Base-by-base conservation (phyloP, 2,888 invertebrate genomes). In the Watsonalla cultraria region DNA sequence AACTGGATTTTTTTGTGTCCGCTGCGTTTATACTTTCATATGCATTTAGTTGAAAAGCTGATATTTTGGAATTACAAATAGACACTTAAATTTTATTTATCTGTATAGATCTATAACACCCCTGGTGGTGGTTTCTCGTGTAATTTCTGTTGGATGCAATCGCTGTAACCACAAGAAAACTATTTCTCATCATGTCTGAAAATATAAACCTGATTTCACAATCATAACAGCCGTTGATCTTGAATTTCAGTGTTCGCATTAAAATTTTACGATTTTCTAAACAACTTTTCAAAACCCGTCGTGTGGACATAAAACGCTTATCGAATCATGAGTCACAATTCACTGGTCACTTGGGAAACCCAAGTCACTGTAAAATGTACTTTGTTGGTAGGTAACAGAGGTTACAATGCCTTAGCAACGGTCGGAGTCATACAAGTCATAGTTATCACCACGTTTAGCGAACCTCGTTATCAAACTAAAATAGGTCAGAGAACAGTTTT, bases 381-480 rank as follows among this genome's bases (percentile, higher is more conserved):
- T 33, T 37, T 49, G 15, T 15, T 15, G 5, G 2, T 6, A 14
- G 1, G 34, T 0, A 2, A 9, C 15, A 15, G 37, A 49, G 49
- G 15, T n/a, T 24, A 46, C 11, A 54, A 61, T 71, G 11, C 54
- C 61, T 42, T 42, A 11, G 42, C 42, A 62, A 66, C 66, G 57
- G 66, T 60, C 63, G 56, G 68, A 74, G 73, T 73, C 68, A 72
- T 71, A 69, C 65, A 62, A 60, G 65, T 68, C 11, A 11, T 42
- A 42, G 11, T 76, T 77, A 74, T 74, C 71, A 65, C 66, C 76
- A 74, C 75, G 78, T 74, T 70, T 69, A 58, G 59, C 64, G 65
- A 66, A 66, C 64, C 42, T 68, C 71, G 66, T 77, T 78, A 78
- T 78, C 78, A 72, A 56, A 57, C 42, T 50, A 52, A 72, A 70